Evolutionary conservation across 2,888 invertebrate species (phyloP).

Genomic region (Andrena praecox): DNA sequence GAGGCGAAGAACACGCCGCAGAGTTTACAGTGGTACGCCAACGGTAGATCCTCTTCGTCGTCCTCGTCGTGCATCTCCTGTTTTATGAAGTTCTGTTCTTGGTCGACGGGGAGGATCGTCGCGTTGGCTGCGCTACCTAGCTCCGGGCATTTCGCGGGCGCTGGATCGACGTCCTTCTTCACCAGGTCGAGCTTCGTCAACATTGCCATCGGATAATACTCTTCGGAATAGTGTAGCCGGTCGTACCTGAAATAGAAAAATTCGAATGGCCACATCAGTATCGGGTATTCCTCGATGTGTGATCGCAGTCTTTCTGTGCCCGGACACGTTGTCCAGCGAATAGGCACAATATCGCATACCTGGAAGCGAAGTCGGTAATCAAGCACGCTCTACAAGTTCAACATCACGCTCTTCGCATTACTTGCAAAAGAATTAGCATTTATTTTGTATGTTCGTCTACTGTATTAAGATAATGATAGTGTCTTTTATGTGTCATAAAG

Average conservation of each 20-base stretch:
- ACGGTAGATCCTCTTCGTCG: constrained; percentile 76
- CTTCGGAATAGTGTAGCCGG: constrained; percentile 76
- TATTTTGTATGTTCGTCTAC: not conserved
- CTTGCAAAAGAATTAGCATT: not conserved
- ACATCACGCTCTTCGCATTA: constrained; percentile 10
- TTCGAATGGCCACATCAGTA: constrained; percentile 79
- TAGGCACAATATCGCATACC: constrained; percentile 58
- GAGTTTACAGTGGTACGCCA: constrained; percentile 77
- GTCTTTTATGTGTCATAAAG: not conserved
- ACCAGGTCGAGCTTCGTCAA: constrained; percentile 78
- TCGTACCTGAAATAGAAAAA: constrained; percentile 82
- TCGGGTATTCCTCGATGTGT: constrained; percentile 51
- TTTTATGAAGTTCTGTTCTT: constrained; percentile 60
- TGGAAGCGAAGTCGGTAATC: constrained; percentile 53
- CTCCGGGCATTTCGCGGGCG: constrained; percentile 38
- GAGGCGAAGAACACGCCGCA: constrained; percentile 78
- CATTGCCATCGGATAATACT: constrained; percentile 78
- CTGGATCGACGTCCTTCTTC: constrained; percentile 73
- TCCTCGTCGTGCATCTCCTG: constrained; percentile 68
- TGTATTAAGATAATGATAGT: not conserved
- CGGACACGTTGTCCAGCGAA: constrained; percentile 56
- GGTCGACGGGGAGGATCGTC: constrained; percentile 16
- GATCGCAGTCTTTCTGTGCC: constrained; percentile 59
- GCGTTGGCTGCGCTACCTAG: constrained; percentile 24
- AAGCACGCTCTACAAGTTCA: constrained; percentile 34